phyloP scores from a whole-genome alignment of 2,888 invertebrate genomes.

The Scaptomyza parva region DNA sequence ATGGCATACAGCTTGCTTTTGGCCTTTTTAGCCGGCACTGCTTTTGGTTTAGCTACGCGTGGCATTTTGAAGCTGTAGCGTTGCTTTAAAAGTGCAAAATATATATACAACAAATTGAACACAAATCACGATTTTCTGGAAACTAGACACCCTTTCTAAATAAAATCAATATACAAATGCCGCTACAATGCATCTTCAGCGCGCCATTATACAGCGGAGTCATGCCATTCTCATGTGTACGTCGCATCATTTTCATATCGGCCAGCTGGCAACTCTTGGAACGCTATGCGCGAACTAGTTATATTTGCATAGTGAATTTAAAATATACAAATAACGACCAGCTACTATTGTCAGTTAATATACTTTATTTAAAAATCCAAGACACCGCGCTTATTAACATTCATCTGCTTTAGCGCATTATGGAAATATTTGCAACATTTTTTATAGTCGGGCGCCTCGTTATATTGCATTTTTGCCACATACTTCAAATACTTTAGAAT shows the following conservation, averaged over 20 bases:
- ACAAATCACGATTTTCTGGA: not conserved
- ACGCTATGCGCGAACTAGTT: not conserved
- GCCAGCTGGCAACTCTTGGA: not conserved
- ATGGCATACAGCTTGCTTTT: conserved; percentile 82
- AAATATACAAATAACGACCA: too few species aligned
- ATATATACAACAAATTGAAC: not conserved
- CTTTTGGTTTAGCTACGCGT: conserved; percentile 66
- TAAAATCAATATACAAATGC: conserved; percentile 4
- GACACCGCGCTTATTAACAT: not conserved
- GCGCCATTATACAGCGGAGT: not conserved
- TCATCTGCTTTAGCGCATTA: not conserved
- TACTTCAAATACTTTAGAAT: not conserved
- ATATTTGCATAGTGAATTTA: not conserved
- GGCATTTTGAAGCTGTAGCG: conserved; percentile 64
- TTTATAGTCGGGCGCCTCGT: not conserved
- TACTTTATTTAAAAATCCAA: conserved; percentile 26
- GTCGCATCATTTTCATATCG: not conserved
- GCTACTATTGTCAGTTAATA: too few species aligned
- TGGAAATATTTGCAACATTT: not conserved
- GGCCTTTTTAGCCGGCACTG: conserved; percentile 64
- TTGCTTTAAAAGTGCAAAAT: not conserved
- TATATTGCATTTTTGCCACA: not conserved
- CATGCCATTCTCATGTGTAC: not conserved
- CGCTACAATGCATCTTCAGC: not conserved
- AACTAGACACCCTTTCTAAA: not conserved